Evolutionary conservation across 2,888 invertebrate species (phyloP), one percentile per base, ranked within the genome.

Genomic region (Tortricodes alternella): DNA sequence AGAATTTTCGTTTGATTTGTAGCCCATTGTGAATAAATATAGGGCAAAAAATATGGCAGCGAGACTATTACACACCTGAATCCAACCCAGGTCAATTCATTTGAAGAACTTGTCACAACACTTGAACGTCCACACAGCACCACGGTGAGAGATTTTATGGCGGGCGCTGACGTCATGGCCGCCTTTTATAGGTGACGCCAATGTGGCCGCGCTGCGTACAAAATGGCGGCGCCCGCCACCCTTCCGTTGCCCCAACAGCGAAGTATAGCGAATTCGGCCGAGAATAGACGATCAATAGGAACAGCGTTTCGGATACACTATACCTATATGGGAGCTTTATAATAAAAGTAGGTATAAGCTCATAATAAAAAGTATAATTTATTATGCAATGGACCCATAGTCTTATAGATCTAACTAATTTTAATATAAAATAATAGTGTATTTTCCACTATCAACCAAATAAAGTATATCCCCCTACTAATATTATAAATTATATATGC

Each of bases 61-160:
- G 75, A 70, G 71, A 78, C 72, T 79, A 76, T 80, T 89, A 88
- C 89, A 90, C 88, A 89, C 89, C 89, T 89, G 87, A 74, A 88
- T 88, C 86, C 85, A 76, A 79, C 73, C 80, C 85, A 86, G 85
- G 85, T 79, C 78, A 77, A 78, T 60, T 68, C 75, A 77, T 73
- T 74, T 76, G 77, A 66, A 72, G 76, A 75, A 72, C 67, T 75
- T 71, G 69, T 71, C 83, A 87, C 86, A 71, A 67, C 74, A 82
- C 80, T 65, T 53, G 46, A 39, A 85, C 87, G 78, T 79, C 79
- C 67, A 52, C 78, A 77, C 78, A 59, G 58, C 78, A 76, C 79
- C 67, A 75, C 68, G 78, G 44, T 59, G 70, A 71, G 62, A 70
- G 62, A 58, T 59, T 63, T 70, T 80, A 67, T 68, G 64, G 61